phyloP scores from a whole-genome alignment of 1,140 invertebrate genomes.

The Drosophila melanogaster region DNA sequence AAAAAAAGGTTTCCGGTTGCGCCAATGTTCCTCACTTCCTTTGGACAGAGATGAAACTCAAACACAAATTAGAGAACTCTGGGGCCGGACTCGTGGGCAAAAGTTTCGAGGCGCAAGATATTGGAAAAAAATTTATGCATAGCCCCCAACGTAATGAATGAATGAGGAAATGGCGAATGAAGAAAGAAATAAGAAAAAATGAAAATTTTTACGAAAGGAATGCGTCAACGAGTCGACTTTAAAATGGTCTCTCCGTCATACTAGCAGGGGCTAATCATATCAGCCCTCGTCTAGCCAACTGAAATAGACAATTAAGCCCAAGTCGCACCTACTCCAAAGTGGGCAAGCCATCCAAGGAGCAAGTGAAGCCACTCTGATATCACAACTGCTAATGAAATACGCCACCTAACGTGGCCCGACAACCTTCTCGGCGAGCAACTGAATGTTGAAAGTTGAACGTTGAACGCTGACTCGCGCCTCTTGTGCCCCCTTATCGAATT shows the following conservation, averaged over 20 bases:
- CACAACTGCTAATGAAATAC: constrained; percentile 77
- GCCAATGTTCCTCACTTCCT: constrained; percentile 71
- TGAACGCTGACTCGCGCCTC: constrained; percentile 23
- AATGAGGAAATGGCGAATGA: constrained; percentile 28
- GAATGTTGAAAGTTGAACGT: constrained; percentile 7
- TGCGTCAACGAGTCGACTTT: constrained; percentile 21
- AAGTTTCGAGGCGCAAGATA: constrained; percentile 60
- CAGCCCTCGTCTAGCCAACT: constrained; percentile 43
- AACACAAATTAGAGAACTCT: constrained; percentile 79
- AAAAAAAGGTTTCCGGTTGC: constrained; percentile 79
- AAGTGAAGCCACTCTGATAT: constrained; percentile 45
- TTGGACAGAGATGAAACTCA: constrained; percentile 69
- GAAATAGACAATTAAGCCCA: constrained; percentile 63
- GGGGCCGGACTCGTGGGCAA: constrained; percentile 39
- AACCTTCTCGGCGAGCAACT: constrained; percentile 52
- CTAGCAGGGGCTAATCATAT: constrained; percentile 33
- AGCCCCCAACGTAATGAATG: constrained; percentile 59
- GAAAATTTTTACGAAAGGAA: background rate
- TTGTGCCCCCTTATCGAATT: constrained; percentile 69
- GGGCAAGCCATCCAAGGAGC: constrained; percentile 35
- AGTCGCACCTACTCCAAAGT: constrained; percentile 45
- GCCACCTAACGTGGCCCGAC: constrained; percentile 65
- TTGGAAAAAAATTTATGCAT: constrained; percentile 53
- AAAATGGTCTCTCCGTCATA: constrained; percentile 7
- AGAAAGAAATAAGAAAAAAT: constrained; percentile 12